These are phyloP conservation scores for Polyploca ridens DNA, from an alignment of 2,888 invertebrate species.

Conservation along the genomic window DNA sequence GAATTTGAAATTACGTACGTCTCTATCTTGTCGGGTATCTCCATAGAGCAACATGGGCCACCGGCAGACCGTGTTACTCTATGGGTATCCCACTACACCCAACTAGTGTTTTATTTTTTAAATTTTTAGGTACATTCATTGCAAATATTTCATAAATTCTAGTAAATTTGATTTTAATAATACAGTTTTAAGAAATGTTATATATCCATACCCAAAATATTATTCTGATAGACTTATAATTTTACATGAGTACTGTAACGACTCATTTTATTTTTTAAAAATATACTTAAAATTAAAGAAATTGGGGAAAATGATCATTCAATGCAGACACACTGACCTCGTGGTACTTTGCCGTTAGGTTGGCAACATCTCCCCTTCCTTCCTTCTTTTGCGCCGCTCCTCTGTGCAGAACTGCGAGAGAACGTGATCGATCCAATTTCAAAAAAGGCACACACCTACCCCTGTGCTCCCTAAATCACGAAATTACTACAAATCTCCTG, in stretches of 20 bases:
- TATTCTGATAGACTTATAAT: background rate
- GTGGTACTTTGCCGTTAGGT: conserved; percentile 73
- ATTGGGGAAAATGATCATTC: conserved; percentile 31
- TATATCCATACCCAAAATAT: too few species aligned
- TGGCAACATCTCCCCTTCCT: conserved; percentile 81
- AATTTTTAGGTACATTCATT: too few species aligned
- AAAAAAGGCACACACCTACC: conserved; percentile 83
- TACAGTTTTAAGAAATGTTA: too few species aligned
- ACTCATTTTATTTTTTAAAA: too few species aligned
- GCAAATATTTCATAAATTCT: too few species aligned
- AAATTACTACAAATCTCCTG: conserved; percentile 81
- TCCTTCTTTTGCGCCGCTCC: conserved; percentile 83
- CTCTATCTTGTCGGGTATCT: too few species aligned
- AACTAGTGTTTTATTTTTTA: too few species aligned
- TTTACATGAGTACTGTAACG: background rate
- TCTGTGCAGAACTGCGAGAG: conserved; percentile 78
- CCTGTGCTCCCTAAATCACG: conserved; percentile 83
- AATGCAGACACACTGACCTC: conserved; percentile 71
- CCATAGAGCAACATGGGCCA: too few species aligned
- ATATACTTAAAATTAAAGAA: background rate
- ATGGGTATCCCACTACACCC: too few species aligned
- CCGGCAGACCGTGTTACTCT: too few species aligned
- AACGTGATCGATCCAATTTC: conserved; percentile 85
- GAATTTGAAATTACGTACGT: too few species aligned
- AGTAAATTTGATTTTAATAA: too few species aligned